These are phyloP conservation scores for Mallateleia sp. DNA, from an alignment of 2,888 invertebrate species.

Conservation along the genomic window DNA sequence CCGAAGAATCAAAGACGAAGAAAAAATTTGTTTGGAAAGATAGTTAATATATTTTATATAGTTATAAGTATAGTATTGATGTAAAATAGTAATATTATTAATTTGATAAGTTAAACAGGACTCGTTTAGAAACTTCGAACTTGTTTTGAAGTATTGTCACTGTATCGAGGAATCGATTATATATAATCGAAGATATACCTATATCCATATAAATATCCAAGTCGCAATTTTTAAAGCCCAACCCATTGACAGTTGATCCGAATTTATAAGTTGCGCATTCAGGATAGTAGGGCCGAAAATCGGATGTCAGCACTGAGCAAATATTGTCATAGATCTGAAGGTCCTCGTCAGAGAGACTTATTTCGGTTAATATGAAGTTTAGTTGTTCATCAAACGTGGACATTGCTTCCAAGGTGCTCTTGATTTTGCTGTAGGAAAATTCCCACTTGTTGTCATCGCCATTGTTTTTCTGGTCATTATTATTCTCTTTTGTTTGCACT, in stretches of 20 bases:
- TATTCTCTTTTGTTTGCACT: too few relatives aligned
- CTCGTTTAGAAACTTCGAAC: too few relatives aligned
- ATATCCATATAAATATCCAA: conserved; percentile 93
- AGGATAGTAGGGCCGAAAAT: conserved; percentile 84
- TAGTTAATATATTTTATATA: conserved; percentile 71
- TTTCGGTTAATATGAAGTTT: conserved; percentile 80
- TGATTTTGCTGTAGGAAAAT: conserved; percentile 82
- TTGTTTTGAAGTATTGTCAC: too few relatives aligned
- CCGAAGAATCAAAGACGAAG: conserved; percentile 74
- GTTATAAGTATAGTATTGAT: too few relatives aligned
- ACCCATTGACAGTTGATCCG: conserved; percentile 94
- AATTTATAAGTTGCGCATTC: conserved; percentile 91
- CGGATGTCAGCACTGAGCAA: conserved; percentile 81
- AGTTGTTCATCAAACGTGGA: conserved; percentile 84
- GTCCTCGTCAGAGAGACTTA: conserved; percentile 81
- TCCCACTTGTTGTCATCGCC: conserved; percentile 55
- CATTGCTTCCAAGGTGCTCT: conserved; percentile 79
- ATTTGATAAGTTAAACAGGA: too few relatives aligned
- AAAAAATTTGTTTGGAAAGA: conserved; percentile 87
- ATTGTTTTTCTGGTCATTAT: too few relatives aligned
- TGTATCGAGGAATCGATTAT: too few relatives aligned
- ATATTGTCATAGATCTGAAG: conserved; percentile 82
- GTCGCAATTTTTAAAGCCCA: conserved; percentile 93
- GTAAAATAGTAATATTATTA: too few relatives aligned
- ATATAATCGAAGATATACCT: too few relatives aligned